phyloP scores from a whole-genome alignment of 2,797 vertebrate genomes.

The Urosaurus nigricauda region DNA sequence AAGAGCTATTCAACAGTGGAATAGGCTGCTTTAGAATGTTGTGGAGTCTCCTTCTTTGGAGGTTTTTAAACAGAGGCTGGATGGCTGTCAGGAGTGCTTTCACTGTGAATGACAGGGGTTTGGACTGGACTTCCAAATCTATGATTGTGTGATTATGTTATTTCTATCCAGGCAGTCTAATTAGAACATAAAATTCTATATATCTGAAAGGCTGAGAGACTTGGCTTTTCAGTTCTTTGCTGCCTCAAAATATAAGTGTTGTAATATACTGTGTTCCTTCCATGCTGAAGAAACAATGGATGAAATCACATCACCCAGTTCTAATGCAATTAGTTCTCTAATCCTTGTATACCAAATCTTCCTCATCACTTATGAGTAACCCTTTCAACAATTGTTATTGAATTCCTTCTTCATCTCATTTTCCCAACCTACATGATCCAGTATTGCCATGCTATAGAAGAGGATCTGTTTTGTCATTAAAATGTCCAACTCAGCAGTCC shows the following conservation, averaged over 20 bases:
- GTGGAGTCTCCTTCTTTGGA: too few relatives aligned
- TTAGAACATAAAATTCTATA: not conserved
- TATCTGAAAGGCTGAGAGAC: not conserved
- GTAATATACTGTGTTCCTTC: not conserved
- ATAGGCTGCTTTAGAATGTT: too few relatives aligned
- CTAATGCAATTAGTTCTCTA: constrained; percentile 3
- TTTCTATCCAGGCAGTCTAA: not conserved
- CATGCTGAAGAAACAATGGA: not conserved
- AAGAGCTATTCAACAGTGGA: too few relatives aligned
- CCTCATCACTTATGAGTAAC: not conserved
- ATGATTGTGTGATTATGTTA: too few relatives aligned
- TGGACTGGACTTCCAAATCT: too few relatives aligned
- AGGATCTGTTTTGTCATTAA: not conserved
- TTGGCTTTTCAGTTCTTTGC: not conserved
- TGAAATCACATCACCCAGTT: not conserved
- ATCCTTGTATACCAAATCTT: not conserved
- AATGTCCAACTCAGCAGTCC: not conserved
- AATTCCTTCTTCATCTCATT: not conserved
- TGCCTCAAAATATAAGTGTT: not conserved
- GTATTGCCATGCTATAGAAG: not conserved
- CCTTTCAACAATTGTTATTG: not conserved
- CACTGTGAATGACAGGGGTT: too few relatives aligned
- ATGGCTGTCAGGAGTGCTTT: too few relatives aligned
- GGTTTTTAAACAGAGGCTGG: too few relatives aligned
- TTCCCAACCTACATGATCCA: not conserved